These are phyloP conservation scores for Strix uralensis DNA, from an alignment of 2,113 vertebrate genomes.

Conservation along the genomic window DNA sequence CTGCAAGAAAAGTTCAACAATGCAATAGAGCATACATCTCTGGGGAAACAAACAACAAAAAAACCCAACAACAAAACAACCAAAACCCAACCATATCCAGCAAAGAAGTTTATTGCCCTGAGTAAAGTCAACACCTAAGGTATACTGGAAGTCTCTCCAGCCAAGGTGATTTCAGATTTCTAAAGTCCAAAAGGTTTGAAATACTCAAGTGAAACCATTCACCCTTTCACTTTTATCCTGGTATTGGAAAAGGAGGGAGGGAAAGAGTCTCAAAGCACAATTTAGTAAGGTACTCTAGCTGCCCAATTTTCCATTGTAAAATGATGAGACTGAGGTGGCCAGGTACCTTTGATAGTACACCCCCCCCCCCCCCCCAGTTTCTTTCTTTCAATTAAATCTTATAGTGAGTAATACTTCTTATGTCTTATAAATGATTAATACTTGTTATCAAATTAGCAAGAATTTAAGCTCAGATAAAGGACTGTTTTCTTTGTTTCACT, in stretches of 20 bases:
- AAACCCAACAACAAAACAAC: neutral
- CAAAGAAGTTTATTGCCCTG: neutral
- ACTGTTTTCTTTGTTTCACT: neutral
- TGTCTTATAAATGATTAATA: neutral
- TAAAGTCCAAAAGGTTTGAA: neutral
- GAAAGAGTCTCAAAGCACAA: neutral
- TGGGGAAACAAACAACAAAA: no score
- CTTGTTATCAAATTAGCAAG: neutral
- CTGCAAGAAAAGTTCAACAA: neutral
- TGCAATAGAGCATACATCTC: neutral
- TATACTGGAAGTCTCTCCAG: neutral
- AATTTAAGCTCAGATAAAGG: neutral
- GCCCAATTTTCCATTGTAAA: neutral
- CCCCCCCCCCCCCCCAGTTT: neutral
- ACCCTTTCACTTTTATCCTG: neutral
- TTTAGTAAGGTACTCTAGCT: neutral
- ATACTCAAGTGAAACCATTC: neutral
- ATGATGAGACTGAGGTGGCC: neutral
- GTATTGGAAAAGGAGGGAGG: neutral
- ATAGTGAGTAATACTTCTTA: neutral
- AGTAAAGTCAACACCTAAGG: neutral
- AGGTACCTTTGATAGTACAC: neutral
- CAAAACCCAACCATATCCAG: neutral
- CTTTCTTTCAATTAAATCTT: neutral
- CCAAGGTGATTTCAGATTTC: neutral